phyloP scores from a whole-genome alignment of 1,140 invertebrate species.

The Spodoptera frugiperda region DNA sequence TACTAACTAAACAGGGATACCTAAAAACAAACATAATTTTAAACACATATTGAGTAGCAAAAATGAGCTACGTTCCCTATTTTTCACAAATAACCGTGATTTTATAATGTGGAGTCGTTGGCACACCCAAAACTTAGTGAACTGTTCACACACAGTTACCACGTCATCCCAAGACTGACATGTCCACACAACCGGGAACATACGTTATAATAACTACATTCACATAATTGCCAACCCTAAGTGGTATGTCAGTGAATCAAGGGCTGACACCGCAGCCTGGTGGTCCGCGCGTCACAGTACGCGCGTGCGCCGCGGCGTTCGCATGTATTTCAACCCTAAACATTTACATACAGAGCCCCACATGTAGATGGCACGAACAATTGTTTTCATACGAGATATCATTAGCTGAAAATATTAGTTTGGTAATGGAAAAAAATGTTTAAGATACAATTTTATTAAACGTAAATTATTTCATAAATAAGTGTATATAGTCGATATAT shows the following conservation, averaged over 20 bases:
- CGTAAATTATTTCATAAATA: not conserved
- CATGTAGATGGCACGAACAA: conserved; percentile 12
- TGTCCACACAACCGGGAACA: not conserved
- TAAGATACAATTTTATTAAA: not conserved
- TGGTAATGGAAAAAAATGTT: not conserved
- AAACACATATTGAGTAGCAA: not conserved
- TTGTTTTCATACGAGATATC: conserved; percentile 32
- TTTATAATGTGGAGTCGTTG: no score
- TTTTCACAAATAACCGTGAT: no score
- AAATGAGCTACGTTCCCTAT: no score
- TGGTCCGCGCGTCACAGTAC: conserved; percentile 67
- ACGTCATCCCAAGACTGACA: no score
- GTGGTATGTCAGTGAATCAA: conserved; percentile 75
- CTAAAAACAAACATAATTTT: not conserved
- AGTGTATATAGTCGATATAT: not conserved
- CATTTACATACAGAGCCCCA: conserved; percentile 73
- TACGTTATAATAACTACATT: conserved; percentile 2
- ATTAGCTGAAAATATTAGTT: conserved; percentile 19
- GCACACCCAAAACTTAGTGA: no score
- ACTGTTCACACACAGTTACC: not conserved
- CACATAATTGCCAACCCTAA: conserved; percentile 65
- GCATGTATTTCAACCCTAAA: conserved; percentile 71
- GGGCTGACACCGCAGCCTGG: conserved; percentile 79
- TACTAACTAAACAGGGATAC: not conserved
- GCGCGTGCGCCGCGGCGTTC: conserved; percentile 64